Percentiles rank a stretch among this genome's conserved stretches.
These are phyloP conservation scores for Laspeyria flexula DNA, from an alignment of 2,888 invertebrate genomes.

Conservation along the genomic window DNA sequence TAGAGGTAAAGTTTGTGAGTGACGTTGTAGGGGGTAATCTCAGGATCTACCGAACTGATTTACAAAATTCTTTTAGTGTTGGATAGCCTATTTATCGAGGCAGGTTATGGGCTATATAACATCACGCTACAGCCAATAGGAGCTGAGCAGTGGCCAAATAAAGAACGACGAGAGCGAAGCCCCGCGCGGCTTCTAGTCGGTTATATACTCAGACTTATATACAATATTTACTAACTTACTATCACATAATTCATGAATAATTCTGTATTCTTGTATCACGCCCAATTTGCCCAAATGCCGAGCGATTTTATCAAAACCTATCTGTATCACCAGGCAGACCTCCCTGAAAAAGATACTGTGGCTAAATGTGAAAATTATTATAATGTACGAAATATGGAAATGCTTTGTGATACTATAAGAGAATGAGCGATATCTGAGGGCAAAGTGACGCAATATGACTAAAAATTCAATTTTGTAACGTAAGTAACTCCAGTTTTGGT, in stretches of 20 bases:
- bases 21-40: too few species aligned
- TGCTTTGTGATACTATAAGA: slow-evolving; percentile 26
- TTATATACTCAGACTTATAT: too few species aligned
- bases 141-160: too few species aligned
- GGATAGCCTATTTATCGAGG: too few species aligned
- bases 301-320: slow-evolving; percentile 29
- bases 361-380: slow-evolving; percentile 58
- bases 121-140: too few species aligned
- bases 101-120: too few species aligned
- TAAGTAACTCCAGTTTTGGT: neutral
- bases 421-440: slow-evolving; percentile 35
- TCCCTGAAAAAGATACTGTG: slow-evolving; percentile 30
- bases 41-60: too few species aligned
- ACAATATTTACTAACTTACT: too few species aligned
- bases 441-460: slow-evolving; percentile 22
- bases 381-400: slow-evolving; percentile 52
- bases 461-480: slow-evolving; percentile 28
- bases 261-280: slow-evolving; percentile 27
- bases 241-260: slow-evolving; percentile 33
- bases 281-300: slow-evolving; percentile 26
- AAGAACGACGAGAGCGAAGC: too few species aligned
- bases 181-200: too few species aligned
- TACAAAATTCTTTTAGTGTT: too few species aligned
- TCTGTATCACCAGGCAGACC: slow-evolving; percentile 24
- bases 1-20: too few species aligned